A percentile compares a stretch with the other conserved stretches of the same genome.
These are phyloP conservation scores for Tringa solitaria DNA, from an alignment of 2,113 vertebrate species.

Conservation along the genomic window DNA sequence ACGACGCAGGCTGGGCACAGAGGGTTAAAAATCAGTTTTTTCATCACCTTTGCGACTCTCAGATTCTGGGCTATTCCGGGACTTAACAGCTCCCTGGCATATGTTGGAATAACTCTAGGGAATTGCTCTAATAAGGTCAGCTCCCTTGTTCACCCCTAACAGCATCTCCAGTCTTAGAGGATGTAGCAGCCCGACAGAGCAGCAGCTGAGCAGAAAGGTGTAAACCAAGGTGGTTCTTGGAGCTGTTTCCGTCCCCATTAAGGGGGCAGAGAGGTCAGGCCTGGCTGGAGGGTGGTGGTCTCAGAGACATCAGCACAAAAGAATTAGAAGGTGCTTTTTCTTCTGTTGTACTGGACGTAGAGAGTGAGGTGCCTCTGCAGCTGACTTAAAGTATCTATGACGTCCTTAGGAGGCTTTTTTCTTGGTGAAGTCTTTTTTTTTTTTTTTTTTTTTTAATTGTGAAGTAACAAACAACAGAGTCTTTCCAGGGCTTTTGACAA, in stretches of 20 bases:
- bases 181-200: background rate
- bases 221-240: background rate
- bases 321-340: background rate
- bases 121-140: constrained; percentile 13
- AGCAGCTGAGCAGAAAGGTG: background rate
- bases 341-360: background rate
- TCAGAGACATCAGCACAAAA: background rate
- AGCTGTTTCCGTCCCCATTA: background rate
- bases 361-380: background rate
- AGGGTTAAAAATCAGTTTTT: background rate
- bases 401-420: background rate
- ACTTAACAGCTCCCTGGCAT: background rate
- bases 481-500: constrained; percentile 25
- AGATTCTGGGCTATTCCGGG: background rate
- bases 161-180: background rate
- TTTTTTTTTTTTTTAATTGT: background rate
- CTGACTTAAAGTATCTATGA: constrained; percentile 27
- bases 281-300: background rate
- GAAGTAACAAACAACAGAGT: constrained; percentile 6
- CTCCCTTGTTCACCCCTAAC: background rate
- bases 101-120: background rate
- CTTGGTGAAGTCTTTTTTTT: background rate
- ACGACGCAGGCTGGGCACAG: background rate
- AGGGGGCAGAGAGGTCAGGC: background rate
- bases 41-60: background rate